Evolutionary conservation across 1,140 invertebrate genomes (phyloP).

Genomic region (Macrocentrus cingulum): DNA sequence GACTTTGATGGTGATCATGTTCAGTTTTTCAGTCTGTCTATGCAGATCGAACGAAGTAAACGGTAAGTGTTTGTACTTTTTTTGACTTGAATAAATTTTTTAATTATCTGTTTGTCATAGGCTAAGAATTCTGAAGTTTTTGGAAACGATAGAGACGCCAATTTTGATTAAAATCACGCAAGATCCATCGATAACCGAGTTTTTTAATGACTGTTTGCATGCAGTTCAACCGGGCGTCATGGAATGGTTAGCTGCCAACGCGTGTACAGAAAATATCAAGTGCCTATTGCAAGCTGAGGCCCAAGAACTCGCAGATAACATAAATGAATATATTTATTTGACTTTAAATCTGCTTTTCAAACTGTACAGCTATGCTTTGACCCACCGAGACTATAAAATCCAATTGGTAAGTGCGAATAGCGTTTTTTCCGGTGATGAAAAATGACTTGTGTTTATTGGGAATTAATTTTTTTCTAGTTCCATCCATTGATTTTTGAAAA

Average conservation of each 20-base stretch:
- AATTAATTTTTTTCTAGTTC: not conserved
- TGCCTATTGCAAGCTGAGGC: not conserved
- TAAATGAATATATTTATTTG: not conserved
- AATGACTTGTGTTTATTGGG: not conserved
- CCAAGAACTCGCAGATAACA: not conserved
- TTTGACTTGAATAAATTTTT: not conserved
- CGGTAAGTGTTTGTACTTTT: constrained; percentile 1
- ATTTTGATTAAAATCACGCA: not conserved
- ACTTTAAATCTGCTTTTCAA: not conserved
- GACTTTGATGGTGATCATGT: not conserved
- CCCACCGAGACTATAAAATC: not conserved
- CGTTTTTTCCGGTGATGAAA: too few relatives aligned
- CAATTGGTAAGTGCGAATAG: not conserved
- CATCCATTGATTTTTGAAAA: not conserved
- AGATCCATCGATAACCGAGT: not conserved
- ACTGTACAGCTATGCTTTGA: not conserved
- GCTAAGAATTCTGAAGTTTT: not conserved
- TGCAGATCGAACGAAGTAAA: not conserved
- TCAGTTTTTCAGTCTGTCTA: not conserved
- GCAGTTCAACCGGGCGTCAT: not conserved
- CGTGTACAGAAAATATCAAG: constrained; percentile 2
- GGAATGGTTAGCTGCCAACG: not conserved
- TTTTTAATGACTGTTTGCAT: constrained; percentile 2
- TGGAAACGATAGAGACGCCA: not conserved
- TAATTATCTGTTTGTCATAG: not conserved